Evolutionary conservation across 2,113 vertebrate genomes (phyloP).

Genomic region (Cephalopterus ornatus): DNA sequence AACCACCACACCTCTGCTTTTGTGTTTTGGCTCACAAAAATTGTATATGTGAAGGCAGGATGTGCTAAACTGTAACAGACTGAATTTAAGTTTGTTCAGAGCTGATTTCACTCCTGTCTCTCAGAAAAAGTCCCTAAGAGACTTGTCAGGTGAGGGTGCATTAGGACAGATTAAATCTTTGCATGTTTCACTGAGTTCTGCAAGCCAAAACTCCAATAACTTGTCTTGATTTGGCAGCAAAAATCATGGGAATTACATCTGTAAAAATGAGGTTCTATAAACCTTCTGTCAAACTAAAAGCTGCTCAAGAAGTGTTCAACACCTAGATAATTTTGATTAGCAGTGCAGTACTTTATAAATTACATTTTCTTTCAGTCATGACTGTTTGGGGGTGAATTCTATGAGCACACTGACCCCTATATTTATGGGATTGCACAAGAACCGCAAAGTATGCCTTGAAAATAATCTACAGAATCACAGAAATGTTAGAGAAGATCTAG

Average conservation of each 20-base stretch:
- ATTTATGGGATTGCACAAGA: neutral
- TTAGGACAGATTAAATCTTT: conserved; percentile 7
- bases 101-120: neutral
- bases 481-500: neutral
- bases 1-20: conserved; percentile 26
- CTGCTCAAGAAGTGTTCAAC: neutral
- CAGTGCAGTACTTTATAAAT: neutral
- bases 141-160: conserved; percentile 5
- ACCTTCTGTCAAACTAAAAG: neutral
- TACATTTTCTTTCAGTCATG: neutral
- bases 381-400: neutral
- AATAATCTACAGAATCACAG: neutral
- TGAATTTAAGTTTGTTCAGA: neutral
- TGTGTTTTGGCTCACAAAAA: neutral
- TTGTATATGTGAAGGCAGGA: neutral
- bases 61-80: neutral
- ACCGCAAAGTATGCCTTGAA: neutral
- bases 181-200: neutral
- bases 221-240: neutral
- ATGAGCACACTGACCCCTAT: neutral
- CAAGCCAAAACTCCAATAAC: neutral
- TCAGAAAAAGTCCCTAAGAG: neutral
- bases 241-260: neutral
- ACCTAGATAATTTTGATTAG: neutral
- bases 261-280: neutral